Evolutionary conservation across 2,888 invertebrate genomes (phyloP).

Genomic region (Silvanus unidentatus): DNA sequence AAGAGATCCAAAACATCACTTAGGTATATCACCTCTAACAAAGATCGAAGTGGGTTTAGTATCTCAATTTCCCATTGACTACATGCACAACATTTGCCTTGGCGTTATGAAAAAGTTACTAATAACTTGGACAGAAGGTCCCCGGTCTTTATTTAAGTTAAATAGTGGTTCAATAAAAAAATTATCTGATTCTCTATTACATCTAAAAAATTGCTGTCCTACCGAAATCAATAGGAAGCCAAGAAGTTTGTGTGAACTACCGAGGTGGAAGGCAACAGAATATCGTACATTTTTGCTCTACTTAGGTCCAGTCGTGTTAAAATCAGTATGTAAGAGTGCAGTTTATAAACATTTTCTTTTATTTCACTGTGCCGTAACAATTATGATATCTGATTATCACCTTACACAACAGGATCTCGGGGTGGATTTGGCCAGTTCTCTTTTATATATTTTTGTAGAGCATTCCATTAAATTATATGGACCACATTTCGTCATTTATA

Average conservation of each 20-base stretch:
- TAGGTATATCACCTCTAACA: slow-evolving; percentile 12
- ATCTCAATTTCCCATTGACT: slow-evolving; percentile 14
- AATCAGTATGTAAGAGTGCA: slow-evolving; percentile 9
- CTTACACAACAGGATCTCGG: slow-evolving; percentile 4
- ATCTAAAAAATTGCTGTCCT: slow-evolving; percentile 15
- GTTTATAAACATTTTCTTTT: slow-evolving; percentile 16
- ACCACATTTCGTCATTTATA: slow-evolving; percentile 13
- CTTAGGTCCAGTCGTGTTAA: slow-evolving; percentile 18
- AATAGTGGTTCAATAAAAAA: slow-evolving; percentile 6
- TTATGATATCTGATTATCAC: slow-evolving; percentile 9
- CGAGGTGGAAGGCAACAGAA: slow-evolving; percentile 22
- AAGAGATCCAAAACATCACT: slow-evolving; percentile 15
- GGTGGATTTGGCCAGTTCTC: background rate
- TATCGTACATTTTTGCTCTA: slow-evolving; percentile 20
- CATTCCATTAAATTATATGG: slow-evolving; percentile 12
- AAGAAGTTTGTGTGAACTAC: slow-evolving; percentile 16
- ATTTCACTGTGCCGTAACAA: slow-evolving; percentile 15
- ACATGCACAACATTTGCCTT: slow-evolving; percentile 13
- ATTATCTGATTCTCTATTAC: slow-evolving; percentile 12
- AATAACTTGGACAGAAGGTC: slow-evolving; percentile 6
- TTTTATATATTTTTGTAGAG: slow-evolving; percentile 14
- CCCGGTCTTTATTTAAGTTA: slow-evolving; percentile 3
- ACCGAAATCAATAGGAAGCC: slow-evolving; percentile 21
- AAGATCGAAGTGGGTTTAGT: slow-evolving; percentile 11
- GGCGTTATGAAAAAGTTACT: slow-evolving; percentile 15